These are phyloP conservation scores for Erethizon dorsatum DNA, from an alignment of 2,797 vertebrate genomes.

Conservation along the genomic window DNA sequence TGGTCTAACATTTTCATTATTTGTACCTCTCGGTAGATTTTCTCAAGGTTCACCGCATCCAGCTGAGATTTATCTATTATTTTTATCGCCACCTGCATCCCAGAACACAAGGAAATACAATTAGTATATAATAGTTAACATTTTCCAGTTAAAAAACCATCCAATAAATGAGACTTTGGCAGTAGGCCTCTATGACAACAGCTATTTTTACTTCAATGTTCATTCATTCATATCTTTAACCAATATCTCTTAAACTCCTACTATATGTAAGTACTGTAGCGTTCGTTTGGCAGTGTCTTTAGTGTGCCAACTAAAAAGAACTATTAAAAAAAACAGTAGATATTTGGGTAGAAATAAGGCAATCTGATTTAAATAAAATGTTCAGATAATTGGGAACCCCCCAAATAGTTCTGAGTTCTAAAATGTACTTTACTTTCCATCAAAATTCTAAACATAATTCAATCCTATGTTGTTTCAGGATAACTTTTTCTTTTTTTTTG, in stretches of 20 bases:
- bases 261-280: neutral
- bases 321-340: neutral
- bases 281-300: conserved; percentile 29
- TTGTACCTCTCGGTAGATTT: conserved; percentile 99
- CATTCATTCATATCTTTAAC: conserved; percentile 20
- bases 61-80: conserved; percentile 99
- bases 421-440: conserved; percentile 50
- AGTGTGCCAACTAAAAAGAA: neutral
- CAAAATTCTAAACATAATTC: conserved; percentile 16
- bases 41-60: conserved; percentile 98
- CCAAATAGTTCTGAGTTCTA: conserved; percentile 35
- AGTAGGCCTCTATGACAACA: neutral
- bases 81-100: conserved; percentile 97
- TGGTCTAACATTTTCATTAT: conserved; percentile 99
- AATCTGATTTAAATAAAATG: conserved; percentile 66
- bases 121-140: conserved; percentile 55
- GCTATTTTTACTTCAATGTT: conserved; percentile 44
- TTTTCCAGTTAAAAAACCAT: conserved; percentile 44
- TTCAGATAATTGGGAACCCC: conserved; percentile 45
- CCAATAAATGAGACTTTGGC: neutral
- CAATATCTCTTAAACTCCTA: conserved; percentile 14
- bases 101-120: conserved; percentile 72
- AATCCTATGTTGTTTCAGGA: neutral
- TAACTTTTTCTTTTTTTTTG: conserved; percentile 1
- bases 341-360: conserved; percentile 62